These are phyloP conservation scores for Mirounga angustirostris DNA, from an alignment of 2,113 vertebrate genomes.

Conservation along the genomic window DNA sequence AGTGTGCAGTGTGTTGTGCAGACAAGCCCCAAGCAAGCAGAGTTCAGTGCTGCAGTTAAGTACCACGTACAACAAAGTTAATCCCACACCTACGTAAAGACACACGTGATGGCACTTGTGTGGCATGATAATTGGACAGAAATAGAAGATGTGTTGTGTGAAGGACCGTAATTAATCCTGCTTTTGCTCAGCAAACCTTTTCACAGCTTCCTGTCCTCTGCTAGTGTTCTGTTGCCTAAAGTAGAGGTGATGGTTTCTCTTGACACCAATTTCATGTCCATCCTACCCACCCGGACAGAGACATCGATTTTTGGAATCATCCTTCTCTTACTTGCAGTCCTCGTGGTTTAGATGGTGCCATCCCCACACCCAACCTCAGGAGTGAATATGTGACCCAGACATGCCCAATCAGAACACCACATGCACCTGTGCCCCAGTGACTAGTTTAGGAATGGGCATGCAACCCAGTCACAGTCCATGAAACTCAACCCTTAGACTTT, in stretches of 20 bases:
- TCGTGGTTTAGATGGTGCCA: neutral
- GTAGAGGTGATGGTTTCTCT: neutral
- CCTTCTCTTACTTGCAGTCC: neutral
- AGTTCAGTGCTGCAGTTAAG: neutral
- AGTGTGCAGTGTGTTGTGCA: accelerated
- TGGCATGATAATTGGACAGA: neutral
- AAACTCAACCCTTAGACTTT: neutral
- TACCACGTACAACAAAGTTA: neutral
- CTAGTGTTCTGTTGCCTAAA: neutral
- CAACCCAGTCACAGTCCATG: neutral
- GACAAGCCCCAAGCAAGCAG: accelerated
- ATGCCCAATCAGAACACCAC: neutral
- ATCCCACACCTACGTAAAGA: neutral
- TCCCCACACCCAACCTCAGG: neutral
- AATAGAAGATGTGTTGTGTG: neutral
- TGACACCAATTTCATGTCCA: neutral
- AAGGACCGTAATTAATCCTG: neutral
- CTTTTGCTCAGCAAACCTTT: neutral
- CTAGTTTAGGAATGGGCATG: neutral
- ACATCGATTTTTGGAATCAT: neutral
- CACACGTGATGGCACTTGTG: accelerated
- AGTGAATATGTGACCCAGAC: neutral
- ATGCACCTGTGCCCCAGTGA: neutral
- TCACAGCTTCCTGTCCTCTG: neutral
- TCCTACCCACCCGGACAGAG: neutral